These are phyloP conservation scores for Nymphicus hollandicus DNA, from an alignment of 2,113 vertebrate species.

Conservation along the genomic window DNA sequence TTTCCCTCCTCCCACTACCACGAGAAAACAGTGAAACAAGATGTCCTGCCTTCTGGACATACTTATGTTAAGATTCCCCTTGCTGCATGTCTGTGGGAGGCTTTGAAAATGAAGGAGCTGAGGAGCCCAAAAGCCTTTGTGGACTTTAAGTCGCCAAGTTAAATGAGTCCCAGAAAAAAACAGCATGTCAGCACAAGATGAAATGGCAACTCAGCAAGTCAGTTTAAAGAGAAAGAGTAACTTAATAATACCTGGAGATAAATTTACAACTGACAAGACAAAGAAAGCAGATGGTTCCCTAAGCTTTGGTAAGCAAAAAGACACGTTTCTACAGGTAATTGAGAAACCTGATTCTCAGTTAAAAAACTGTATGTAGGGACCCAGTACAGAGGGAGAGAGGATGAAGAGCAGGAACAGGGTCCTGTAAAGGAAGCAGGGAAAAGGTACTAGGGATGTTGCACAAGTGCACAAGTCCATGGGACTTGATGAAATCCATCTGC, in stretches of 20 bases:
- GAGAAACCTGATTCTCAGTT: background rate
- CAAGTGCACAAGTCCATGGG: background rate
- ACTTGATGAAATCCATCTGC: background rate
- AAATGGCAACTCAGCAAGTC: background rate
- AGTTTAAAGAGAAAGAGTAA: background rate
- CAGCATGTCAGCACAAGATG: background rate
- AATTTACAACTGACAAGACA: background rate
- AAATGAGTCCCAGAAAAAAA: background rate
- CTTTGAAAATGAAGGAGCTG: background rate
- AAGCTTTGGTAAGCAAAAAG: background rate
- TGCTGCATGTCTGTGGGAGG: background rate
- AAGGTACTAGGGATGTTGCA: background rate
- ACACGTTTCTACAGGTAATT: background rate
- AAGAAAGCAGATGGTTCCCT: background rate
- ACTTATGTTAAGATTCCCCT: background rate
- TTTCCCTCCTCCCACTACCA: background rate
- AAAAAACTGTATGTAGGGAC: background rate
- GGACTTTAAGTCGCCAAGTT: background rate
- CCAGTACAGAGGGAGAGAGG: background rate
- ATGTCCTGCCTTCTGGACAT: background rate
- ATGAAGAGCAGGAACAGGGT: background rate
- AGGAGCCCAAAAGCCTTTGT: background rate
- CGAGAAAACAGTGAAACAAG: background rate
- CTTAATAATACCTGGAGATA: background rate
- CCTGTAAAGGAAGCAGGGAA: background rate